Evolutionary conservation across 2,797 vertebrate genomes (phyloP), one percentile per base, ranked within the genome.

Genomic region (Catostomus latipinnis): DNA sequence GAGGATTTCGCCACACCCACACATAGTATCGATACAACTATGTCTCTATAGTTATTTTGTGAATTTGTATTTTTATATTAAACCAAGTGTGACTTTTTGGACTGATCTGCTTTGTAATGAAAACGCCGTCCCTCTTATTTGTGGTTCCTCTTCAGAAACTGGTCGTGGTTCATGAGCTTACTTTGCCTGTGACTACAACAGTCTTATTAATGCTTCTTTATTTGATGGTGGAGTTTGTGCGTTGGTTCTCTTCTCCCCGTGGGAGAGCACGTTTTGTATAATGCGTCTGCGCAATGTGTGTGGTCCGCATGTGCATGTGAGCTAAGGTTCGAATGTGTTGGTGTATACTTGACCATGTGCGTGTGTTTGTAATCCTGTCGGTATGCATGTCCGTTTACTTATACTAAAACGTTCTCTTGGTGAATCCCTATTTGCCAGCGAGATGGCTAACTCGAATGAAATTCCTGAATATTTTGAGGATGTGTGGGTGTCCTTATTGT

Each of bases 31-130:
- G 71, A 89, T 91, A 90, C 89, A 81, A 92, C 91, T 92, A 91
- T 91, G 89, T 94, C 92, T 94, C 91, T 91, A 87, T 91, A 92
- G 90, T 93, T 94, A 92, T 93, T 94, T 94, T 92, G 93, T 94
- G 93, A 91, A 94, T 94, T 94, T 94, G 93, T 95, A 95, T 94
- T 94, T 95, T 95, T 95, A 94, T 94, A 94, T 94, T 91, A 89
- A 91, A 93, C 88, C 58, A 91, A 88, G 90, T 93, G 88, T 87
- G 91, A 91, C 86, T 92, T 93, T 87, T 93, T 93, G 92, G 92
- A 93, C 92, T 71, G 90, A 93, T 89, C 85, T 91, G 92, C 92
- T 94, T 94, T 93, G 92, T 94, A 93, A 93, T 84, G 88, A 92
- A 73, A 88, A 81, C 70, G 84, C 81, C 61, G 57, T 93, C 88